Conservation (phyloP, 2,797 vertebrate species). For the Sebastes steindachneri region DNA sequence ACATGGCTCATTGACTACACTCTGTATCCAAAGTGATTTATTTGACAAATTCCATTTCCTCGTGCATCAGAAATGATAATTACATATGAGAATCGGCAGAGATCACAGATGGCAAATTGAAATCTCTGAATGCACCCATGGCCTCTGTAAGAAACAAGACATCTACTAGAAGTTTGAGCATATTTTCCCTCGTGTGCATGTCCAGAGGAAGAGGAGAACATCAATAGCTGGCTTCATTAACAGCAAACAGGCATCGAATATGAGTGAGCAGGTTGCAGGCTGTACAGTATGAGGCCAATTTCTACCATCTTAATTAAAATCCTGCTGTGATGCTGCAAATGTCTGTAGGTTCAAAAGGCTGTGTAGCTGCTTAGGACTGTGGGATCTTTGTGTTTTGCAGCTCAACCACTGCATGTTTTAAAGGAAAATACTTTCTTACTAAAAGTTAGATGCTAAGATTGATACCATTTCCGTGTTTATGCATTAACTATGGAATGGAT, state of each 20-base stretch:
- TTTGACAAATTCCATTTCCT: not conserved
- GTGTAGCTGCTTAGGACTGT: not conserved
- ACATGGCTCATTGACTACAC: not conserved
- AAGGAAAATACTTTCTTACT: not conserved
- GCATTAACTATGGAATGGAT: not conserved
- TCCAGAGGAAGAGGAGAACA: not conserved
- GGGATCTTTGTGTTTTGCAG: not conserved
- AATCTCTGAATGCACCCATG: not conserved
- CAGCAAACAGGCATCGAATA: not conserved
- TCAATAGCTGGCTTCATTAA: constrained; percentile 23
- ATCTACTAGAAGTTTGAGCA: not conserved
- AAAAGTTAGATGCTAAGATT: not conserved
- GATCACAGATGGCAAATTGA: not conserved
- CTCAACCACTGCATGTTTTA: not conserved
- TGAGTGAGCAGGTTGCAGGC: constrained; percentile 16
- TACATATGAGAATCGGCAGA: not conserved
- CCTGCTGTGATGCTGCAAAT: constrained; percentile 35
- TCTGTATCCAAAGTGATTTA: not conserved
- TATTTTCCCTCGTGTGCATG: not conserved
- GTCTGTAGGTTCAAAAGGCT: not conserved
- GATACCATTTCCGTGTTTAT: not conserved
- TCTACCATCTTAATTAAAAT: constrained; percentile 23
- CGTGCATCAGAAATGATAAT: not conserved
- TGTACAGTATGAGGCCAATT: constrained; percentile 1
- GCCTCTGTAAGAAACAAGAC: constrained; percentile 1